These are phyloP conservation scores for Nothocercus nigrocapillus DNA, from an alignment of 2,113 vertebrate species.

Conservation along the genomic window DNA sequence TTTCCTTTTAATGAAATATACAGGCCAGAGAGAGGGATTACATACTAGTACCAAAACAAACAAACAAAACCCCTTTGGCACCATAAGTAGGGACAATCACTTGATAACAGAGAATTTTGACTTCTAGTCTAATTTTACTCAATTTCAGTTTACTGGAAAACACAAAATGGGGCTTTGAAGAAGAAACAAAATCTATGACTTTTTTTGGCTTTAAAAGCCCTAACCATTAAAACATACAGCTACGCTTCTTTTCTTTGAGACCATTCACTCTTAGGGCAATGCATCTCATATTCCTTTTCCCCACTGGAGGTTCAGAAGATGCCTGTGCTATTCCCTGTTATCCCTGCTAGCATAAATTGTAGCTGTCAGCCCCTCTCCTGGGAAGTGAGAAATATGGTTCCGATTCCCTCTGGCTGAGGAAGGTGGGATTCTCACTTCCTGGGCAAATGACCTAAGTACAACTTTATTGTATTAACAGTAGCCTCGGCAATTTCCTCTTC, in stretches of 20 bases:
- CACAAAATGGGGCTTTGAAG: not conserved
- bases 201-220: not conserved
- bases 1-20: not conserved
- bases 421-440: constrained; percentile 28
- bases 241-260: not conserved
- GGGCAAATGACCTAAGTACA: not conserved
- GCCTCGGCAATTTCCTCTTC: not conserved
- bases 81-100: not conserved
- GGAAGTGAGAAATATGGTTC: not conserved
- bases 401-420: not conserved
- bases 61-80: rapidly evolving
- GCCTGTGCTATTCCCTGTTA: not conserved
- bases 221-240: not conserved
- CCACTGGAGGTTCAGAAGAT: not conserved
- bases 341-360: constrained; percentile 17
- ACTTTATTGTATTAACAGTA: constrained; percentile 26
- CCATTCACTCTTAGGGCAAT: not conserved
- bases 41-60: not conserved
- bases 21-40: not conserved
- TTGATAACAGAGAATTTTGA: not conserved
- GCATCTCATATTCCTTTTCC: not conserved
- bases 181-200: not conserved
- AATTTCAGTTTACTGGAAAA: not conserved
- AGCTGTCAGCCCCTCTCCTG: not conserved
- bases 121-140: not conserved